phyloP scores from a whole-genome alignment of 2,888 invertebrate genomes.

The Punctoribates punctum region DNA sequence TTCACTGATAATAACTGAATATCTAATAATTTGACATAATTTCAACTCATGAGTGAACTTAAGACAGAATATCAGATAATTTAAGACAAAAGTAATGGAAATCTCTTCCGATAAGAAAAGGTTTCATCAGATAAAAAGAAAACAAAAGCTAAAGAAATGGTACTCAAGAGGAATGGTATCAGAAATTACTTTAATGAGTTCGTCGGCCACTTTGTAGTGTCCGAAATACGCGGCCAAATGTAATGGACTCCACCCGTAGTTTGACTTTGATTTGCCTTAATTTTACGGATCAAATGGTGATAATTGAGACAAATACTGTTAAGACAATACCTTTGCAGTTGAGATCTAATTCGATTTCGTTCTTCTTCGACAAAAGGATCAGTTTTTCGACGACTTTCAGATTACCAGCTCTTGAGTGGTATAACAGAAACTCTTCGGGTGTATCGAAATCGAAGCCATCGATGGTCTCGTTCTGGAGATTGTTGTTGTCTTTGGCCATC shows the following conservation, averaged over 20 bases:
- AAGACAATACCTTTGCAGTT: slow-evolving; percentile 66
- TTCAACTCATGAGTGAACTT: no score
- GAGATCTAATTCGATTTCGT: slow-evolving; percentile 61
- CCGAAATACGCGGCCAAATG: slow-evolving; percentile 68
- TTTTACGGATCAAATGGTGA: neutral
- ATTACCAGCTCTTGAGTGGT: slow-evolving; percentile 64
- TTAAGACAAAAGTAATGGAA: no score
- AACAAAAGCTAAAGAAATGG: neutral
- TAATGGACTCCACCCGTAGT: slow-evolving; percentile 66
- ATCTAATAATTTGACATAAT: no score
- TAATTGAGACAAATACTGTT: no score
- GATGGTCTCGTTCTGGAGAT: slow-evolving; percentile 3
- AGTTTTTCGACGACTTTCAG: slow-evolving; percentile 59
- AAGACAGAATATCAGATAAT: no score
- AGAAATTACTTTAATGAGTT: slow-evolving; percentile 57
- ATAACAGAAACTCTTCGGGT: slow-evolving; percentile 61
- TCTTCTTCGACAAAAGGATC: slow-evolving; percentile 57
- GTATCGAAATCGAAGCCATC: slow-evolving; percentile 50
- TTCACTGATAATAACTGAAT: no score
- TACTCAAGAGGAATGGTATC: neutral
- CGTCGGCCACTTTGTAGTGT: slow-evolving; percentile 61
- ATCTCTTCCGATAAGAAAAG: no score
- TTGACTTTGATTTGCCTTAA: slow-evolving; percentile 62
- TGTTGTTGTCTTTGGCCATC: slow-evolving; percentile 29
- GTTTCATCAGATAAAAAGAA: neutral